A percentile compares a stretch with the other conserved stretches of the same genome.
phyloP scores from a whole-genome alignment of 1,140 invertebrate species.

The Scylla paramamosain region DNA sequence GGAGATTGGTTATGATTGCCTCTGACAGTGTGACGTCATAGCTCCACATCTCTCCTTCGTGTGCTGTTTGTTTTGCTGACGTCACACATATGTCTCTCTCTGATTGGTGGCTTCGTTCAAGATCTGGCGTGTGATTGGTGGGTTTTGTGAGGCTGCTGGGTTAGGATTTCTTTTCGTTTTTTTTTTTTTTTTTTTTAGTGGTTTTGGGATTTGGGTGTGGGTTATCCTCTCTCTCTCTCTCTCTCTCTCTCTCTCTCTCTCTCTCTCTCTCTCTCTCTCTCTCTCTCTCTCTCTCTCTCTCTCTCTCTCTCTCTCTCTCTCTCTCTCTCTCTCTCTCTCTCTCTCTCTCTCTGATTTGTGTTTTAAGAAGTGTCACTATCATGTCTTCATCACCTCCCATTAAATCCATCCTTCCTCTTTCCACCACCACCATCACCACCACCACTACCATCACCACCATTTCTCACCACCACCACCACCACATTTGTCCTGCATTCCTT shows the following conservation, averaged over 20 bases:
- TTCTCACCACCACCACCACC: background rate
- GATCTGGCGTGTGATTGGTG: background rate
- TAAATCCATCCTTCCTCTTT: background rate
- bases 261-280: background rate
- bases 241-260: background rate
- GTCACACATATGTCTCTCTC: background rate
- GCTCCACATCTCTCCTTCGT: too few species aligned
- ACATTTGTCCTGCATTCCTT: background rate
- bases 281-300: background rate
- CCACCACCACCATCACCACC: constrained; percentile 7
- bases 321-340: too few species aligned
- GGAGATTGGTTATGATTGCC: constrained; percentile 28
- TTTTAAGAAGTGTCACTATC: background rate
- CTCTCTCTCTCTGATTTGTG: too few species aligned
- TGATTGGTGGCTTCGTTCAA: background rate
- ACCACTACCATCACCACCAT: background rate
- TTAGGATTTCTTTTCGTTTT: background rate
- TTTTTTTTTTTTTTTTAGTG: background rate
- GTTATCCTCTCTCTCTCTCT: background rate
- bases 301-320: background rate
- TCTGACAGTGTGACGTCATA: background rate
- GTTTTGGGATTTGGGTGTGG: background rate
- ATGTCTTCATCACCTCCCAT: background rate
- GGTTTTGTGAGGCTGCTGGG: too few species aligned
- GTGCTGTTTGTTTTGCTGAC: background rate